Percentiles rank a stretch among this genome's conserved stretches.
Conservation (phyloP, 2,113 vertebrate species). For the Anas platyrhynchos region DNA sequence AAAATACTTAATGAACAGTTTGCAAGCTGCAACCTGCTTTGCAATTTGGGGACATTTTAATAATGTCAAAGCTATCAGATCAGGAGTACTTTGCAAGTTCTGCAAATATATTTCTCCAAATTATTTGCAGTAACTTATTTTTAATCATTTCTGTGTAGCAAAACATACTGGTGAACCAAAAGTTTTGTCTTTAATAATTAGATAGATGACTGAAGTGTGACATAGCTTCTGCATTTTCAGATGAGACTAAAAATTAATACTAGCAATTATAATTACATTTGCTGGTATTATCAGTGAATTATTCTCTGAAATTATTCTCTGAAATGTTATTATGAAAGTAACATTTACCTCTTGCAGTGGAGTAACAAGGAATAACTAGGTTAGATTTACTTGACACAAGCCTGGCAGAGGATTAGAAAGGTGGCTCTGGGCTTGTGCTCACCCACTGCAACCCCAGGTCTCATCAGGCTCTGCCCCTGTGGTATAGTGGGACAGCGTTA, state of each 20-base stretch:
- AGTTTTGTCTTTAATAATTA: neutral
- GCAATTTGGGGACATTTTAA: neutral
- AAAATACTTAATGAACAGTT: neutral
- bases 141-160: neutral
- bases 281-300: neutral
- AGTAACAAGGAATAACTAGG: neutral
- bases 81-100: neutral
- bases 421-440: neutral
- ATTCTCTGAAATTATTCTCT: neutral
- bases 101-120: neutral
- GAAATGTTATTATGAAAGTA: neutral
- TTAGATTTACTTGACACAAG: neutral
- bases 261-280: neutral
- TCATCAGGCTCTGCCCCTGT: neutral
- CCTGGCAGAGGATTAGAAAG: neutral
- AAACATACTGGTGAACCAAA: neutral
- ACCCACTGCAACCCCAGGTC: neutral
- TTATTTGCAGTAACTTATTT: neutral
- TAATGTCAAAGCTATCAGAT: neutral
- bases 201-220: neutral
- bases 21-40: neutral
- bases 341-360: neutral
- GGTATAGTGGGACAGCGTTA: neutral
- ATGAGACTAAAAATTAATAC: neutral
- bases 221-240: neutral